Percentiles rank a stretch among this genome's conserved stretches.
Evolutionary conservation across 2,113 vertebrate genomes (phyloP).

Genomic region (Austrofundulus limnaeus): DNA sequence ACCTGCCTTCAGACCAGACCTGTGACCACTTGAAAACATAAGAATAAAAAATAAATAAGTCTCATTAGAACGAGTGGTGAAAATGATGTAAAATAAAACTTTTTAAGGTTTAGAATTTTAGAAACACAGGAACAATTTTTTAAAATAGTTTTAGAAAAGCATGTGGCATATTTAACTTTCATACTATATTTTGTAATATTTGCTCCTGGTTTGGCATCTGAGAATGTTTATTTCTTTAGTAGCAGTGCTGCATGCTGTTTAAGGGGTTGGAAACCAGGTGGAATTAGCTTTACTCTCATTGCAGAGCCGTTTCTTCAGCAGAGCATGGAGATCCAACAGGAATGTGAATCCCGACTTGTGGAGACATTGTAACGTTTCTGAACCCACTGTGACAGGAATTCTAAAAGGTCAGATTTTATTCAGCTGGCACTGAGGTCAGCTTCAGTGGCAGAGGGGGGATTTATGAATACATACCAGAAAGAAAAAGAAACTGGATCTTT

Average conservation of each 20-base stretch:
- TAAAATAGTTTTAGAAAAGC: background rate
- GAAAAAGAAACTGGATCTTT: background rate
- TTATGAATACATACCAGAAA: background rate
- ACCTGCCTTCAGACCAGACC: background rate
- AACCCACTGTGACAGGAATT: conserved; percentile 63
- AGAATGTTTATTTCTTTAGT: conserved; percentile 10
- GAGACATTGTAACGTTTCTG: conserved; percentile 21
- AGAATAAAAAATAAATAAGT: background rate
- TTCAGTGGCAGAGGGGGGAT: background rate
- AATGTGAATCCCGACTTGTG: conserved; percentile 46
- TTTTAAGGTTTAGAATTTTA: no score
- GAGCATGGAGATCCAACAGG: conserved; percentile 40
- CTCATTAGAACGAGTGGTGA: background rate
- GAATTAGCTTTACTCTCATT: conserved; percentile 8
- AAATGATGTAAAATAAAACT: background rate
- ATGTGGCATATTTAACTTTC: background rate
- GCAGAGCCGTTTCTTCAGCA: conserved; percentile 15
- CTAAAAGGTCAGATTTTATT: conserved; percentile 44
- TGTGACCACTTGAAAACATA: background rate
- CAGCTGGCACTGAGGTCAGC: conserved; percentile 14
- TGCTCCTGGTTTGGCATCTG: conserved; percentile 3
- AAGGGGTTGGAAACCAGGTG: background rate
- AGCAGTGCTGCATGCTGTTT: conserved; percentile 9
- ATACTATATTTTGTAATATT: background rate
- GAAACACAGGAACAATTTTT: no score